Conservation (phyloP, 2,888 invertebrate species). For the Dolomedes plantarius region DNA sequence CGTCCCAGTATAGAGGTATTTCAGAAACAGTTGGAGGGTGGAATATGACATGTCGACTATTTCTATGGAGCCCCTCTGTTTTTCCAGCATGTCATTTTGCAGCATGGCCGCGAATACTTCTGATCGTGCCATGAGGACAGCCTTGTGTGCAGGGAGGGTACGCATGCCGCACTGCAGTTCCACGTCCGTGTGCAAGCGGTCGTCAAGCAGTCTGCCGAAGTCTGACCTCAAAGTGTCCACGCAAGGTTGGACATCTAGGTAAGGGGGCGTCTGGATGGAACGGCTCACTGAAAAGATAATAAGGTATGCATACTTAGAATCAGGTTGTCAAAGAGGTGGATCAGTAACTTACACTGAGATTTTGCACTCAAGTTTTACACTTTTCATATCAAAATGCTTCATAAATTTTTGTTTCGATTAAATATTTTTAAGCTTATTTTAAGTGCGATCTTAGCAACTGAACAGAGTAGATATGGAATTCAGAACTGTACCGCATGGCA, state of each 20-base stretch:
- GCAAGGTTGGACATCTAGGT: neutral
- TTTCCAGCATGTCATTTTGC: neutral
- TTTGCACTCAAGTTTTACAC: too few relatives aligned
- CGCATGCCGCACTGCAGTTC: neutral
- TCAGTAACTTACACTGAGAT: too few relatives aligned
- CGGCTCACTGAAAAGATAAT: too few relatives aligned
- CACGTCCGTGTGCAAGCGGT: neutral
- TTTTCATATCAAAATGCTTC: too few relatives aligned
- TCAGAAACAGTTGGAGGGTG: neutral
- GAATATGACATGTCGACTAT: constrained; percentile 2
- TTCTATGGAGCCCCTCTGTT: neutral
- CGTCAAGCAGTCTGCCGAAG: too few relatives aligned
- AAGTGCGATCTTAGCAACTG: too few relatives aligned
- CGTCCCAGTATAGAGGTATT: constrained; percentile 12
- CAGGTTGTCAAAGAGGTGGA: too few relatives aligned
- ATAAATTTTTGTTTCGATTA: too few relatives aligned
- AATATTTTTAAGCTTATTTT: too few relatives aligned
- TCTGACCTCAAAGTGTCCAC: neutral
- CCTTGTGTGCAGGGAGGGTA: neutral
- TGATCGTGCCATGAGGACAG: neutral
- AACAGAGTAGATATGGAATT: too few relatives aligned
- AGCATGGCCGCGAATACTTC: constrained; percentile 16
- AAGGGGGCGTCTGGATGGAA: neutral
- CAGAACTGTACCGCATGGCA: too few relatives aligned
- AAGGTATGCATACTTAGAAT: too few relatives aligned